phyloP scores from a whole-genome alignment of 2,113 vertebrate species.

The Oceanites oceanicus region DNA sequence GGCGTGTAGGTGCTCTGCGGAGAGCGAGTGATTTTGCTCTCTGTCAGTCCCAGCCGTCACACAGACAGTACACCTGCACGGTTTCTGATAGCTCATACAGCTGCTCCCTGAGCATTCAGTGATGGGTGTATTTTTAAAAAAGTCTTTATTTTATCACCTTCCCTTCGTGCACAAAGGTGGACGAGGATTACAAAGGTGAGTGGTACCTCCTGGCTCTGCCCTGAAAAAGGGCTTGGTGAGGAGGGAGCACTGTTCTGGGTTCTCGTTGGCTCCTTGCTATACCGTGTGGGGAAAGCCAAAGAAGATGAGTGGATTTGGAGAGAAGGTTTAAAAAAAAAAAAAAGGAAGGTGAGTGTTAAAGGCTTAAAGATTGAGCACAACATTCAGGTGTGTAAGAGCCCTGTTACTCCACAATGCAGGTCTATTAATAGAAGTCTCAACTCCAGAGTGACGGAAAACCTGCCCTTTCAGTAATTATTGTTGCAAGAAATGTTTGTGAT shows the following conservation, averaged over 20 bases:
- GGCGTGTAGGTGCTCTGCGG: fast-evolving
- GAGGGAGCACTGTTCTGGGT: neutral
- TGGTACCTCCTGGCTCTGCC: neutral
- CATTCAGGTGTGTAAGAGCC: neutral
- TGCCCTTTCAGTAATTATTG: neutral
- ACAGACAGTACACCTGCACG: fast-evolving
- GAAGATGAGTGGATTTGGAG: neutral
- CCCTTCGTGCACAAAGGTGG: neutral
- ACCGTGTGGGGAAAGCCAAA: neutral
- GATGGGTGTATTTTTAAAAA: neutral
- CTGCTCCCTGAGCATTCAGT: neutral
- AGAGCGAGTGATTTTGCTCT: neutral
- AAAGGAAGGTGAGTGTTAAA: neutral
- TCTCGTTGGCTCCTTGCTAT: neutral
- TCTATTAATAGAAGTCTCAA: neutral
- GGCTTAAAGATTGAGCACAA: neutral
- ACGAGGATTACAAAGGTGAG: neutral
- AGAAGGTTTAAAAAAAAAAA: neutral
- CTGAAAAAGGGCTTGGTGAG: neutral
- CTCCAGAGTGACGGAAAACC: neutral
- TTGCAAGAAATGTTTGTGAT: neutral
- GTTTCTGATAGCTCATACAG: fast-evolving
- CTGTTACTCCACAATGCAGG: neutral
- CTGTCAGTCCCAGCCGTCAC: neutral
- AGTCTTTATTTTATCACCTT: neutral